Percentiles rank a stretch among this genome's conserved stretches.
Conservation (phyloP, 2,888 invertebrate genomes). For the Philereme vetulata region DNA sequence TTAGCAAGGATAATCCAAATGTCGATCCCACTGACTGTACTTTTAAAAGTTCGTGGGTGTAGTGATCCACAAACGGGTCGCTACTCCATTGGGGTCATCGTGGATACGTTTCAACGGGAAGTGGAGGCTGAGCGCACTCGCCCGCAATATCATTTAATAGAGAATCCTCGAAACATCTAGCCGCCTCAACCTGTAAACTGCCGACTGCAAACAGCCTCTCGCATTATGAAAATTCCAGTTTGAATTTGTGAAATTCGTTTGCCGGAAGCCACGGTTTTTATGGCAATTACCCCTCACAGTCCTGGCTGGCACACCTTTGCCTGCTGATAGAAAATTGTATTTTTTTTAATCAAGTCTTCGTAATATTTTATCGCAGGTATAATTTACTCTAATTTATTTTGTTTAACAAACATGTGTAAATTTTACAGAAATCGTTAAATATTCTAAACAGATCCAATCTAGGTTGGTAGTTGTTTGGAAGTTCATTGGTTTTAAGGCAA, state of each 20-base stretch:
- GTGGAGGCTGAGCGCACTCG: conserved; percentile 49
- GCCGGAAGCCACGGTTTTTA: conserved; percentile 22
- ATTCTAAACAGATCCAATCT: not conserved
- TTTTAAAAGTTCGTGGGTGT: conserved; percentile 51
- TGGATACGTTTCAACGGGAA: conserved; percentile 59
- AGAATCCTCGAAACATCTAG: conserved; percentile 29
- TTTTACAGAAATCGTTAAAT: not conserved
- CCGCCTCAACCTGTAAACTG: conserved; percentile 18
- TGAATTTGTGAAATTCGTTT: conserved; percentile 20
- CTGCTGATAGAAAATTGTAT: conserved; percentile 16
- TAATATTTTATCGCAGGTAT: not conserved
- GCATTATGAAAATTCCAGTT: conserved; percentile 26
- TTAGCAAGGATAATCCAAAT: conserved; percentile 40
- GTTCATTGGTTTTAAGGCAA: conserved; percentile 15
- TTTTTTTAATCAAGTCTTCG: not conserved
- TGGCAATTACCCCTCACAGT: conserved; percentile 27
- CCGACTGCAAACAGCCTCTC: conserved; percentile 22
- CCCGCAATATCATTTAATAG: conserved; percentile 45
- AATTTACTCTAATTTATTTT: not conserved
- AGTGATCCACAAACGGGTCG: conserved; percentile 63
- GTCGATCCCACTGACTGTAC: conserved; percentile 40
- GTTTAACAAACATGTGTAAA: not conserved
- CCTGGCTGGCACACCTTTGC: conserved; percentile 13
- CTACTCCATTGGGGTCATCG: conserved; percentile 62
- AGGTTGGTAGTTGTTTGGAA: conserved; percentile 1